Conservation (phyloP, 2,888 invertebrate species). For the Drosophila kuntzei region DNA sequence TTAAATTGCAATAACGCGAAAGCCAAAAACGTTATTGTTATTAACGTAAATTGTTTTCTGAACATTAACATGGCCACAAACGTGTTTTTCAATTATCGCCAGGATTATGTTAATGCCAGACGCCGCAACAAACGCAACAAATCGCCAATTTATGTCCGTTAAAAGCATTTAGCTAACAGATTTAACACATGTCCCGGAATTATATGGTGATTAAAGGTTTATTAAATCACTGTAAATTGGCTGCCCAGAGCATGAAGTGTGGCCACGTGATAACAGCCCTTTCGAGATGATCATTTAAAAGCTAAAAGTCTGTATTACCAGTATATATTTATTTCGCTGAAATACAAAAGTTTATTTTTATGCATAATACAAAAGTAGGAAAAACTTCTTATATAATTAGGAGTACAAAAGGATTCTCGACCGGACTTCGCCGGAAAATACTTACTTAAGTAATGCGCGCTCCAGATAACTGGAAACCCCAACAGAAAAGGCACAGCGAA, state of each 20-base stretch:
- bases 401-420: constrained; percentile 62
- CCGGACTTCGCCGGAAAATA: constrained; percentile 40
- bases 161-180: constrained; percentile 69
- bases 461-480: constrained; percentile 14
- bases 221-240: constrained; percentile 19
- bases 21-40: constrained; percentile 67
- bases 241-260: constrained; percentile 18
- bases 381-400: constrained; percentile 69
- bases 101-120: constrained; percentile 76
- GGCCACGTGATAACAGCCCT: constrained; percentile 27
- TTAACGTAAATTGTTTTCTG: constrained; percentile 64
- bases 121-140: constrained; percentile 72
- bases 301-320: not conserved
- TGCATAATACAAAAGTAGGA: constrained; percentile 13
- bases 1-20: constrained; percentile 67
- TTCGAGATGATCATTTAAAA: constrained; percentile 21
- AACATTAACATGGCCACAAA: constrained; percentile 73
- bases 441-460: constrained; percentile 35
- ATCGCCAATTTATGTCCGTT: constrained; percentile 72
- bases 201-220: constrained; percentile 45
- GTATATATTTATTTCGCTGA: constrained; percentile 5
- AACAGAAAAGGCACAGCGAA: constrained; percentile 39
- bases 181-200: constrained; percentile 73
- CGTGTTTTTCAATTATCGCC: constrained; percentile 80
- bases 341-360: constrained; percentile 28